Evolutionary conservation across 2,888 invertebrate genomes (phyloP).

Genomic region (Nymphalis polychloros): DNA sequence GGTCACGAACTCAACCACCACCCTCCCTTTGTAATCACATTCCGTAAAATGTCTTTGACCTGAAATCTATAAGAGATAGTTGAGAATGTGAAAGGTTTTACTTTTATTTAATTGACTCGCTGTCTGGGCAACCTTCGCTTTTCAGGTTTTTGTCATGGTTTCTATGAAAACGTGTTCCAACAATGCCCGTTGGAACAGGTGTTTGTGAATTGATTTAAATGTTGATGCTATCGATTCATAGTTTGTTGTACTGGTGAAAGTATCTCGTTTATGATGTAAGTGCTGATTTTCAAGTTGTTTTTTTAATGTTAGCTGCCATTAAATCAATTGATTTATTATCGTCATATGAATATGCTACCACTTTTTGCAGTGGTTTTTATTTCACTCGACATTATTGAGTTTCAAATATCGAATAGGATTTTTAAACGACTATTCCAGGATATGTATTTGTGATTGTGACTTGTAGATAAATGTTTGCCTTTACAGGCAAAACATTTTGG

Average conservation of each 20-base stretch:
- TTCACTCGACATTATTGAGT: no score
- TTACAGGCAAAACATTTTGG: no score
- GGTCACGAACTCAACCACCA: conserved; percentile 16
- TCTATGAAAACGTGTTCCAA: conserved; percentile 25
- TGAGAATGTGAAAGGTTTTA: conserved; percentile 33
- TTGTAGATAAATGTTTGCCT: no score
- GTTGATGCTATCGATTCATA: conserved; percentile 1
- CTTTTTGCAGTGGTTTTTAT: no score
- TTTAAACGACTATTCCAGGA: no score
- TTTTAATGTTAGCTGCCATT: no score
- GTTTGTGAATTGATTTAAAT: conserved; percentile 18
- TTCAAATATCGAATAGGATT: no score
- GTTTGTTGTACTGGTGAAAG: conserved; percentile 17
- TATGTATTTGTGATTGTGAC: no score
- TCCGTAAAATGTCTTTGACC: conserved; percentile 31
- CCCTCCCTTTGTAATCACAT: conserved; percentile 18
- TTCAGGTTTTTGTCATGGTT: conserved; percentile 28
- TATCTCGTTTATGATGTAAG: conserved; percentile 5
- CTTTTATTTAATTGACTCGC: conserved; percentile 27
- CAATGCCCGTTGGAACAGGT: conserved; percentile 23
- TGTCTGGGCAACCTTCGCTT: conserved; percentile 28
- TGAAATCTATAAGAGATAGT: conserved; percentile 27
- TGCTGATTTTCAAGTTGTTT: no score
- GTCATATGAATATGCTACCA: no score
- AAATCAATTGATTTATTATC: no score